Conservation (phyloP, 2,888 invertebrate species). For the Neocrepidodera transversa region DNA sequence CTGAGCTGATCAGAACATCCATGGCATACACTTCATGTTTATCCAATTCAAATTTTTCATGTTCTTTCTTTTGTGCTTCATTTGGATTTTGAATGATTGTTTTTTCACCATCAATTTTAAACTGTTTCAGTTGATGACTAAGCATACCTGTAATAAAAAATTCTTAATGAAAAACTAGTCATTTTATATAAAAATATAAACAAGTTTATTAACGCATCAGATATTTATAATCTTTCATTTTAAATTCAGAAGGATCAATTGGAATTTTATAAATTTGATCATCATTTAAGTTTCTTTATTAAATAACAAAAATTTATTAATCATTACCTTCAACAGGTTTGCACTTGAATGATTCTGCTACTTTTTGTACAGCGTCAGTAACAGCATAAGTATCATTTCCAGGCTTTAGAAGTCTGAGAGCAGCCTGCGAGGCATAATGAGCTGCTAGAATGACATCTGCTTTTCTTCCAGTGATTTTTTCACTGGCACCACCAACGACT, state of each 20-base stretch:
- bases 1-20: conserved; percentile 93
- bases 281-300: background rate
- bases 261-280: conserved; percentile 40
- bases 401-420: conserved; percentile 88
- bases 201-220: conserved; percentile 1
- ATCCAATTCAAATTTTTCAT: conserved; percentile 95
- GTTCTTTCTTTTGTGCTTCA: conserved; percentile 95
- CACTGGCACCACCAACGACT: conserved; percentile 80
- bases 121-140: conserved; percentile 94
- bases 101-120: conserved; percentile 97
- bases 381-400: conserved; percentile 88
- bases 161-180: background rate
- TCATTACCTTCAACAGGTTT: conserved; percentile 89
- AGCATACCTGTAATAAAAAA: conserved; percentile 66
- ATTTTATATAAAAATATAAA: no score
- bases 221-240: conserved; percentile 15
- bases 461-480: conserved; percentile 75
- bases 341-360: conserved; percentile 91
- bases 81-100: conserved; percentile 96
- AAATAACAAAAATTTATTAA: background rate
- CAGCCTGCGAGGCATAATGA: conserved; percentile 94
- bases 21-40: conserved; percentile 98
- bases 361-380: conserved; percentile 91
- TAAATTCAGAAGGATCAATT: conserved; percentile 49
- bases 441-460: conserved; percentile 97